Base-by-base conservation (phyloP, 2,888 invertebrate genomes). In the Argynnis bischoffii region DNA sequence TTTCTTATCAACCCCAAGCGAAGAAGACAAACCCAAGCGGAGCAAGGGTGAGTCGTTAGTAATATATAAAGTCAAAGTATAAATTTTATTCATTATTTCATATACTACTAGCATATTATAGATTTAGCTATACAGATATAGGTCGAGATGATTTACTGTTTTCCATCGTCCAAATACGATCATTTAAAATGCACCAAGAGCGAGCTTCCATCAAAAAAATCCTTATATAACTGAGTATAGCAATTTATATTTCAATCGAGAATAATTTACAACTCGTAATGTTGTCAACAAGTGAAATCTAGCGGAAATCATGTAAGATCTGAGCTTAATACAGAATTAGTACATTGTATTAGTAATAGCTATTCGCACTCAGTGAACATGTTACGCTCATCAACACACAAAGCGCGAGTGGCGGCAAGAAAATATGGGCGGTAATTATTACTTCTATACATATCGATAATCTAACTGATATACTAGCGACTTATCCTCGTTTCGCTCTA, bases 211-310 rank as follows among this genome's bases (percentile, higher is more conserved):
- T 41, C 11, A 11, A 11, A 41, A 41, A 41, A 41, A 8, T 41
- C 8, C 15, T n/a, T 6, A 31, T 26, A 14, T 31, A 1, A n/a
- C 26, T 26, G 5, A 26, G 26, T 26, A 26, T 26, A 56, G 6
- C 8, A 0, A 46, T 13, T 21, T 21, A 13, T 8, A 13, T 15
- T 15, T 54, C 14, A 57, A 16, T 16, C 55, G 31, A 57, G 41
- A 14, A 11, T 18, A 8, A 1, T 15, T 15, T 21, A 57, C 46
- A 18, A 46, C 41, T 21, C 8, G 15, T 8, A 8, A 0, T 14
- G 18, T 8, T 21, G 56, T 57, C 51, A 60, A 60, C 60, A 67
- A 67, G 51, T 69, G 60, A 69, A 69, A 63, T 59, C 60, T 51
- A 26, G 55, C 48, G 18, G 56, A 66, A 57, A 26, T 50, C 63